Conservation (phyloP, 2,888 invertebrate species). For the Drosophila putrida region DNA sequence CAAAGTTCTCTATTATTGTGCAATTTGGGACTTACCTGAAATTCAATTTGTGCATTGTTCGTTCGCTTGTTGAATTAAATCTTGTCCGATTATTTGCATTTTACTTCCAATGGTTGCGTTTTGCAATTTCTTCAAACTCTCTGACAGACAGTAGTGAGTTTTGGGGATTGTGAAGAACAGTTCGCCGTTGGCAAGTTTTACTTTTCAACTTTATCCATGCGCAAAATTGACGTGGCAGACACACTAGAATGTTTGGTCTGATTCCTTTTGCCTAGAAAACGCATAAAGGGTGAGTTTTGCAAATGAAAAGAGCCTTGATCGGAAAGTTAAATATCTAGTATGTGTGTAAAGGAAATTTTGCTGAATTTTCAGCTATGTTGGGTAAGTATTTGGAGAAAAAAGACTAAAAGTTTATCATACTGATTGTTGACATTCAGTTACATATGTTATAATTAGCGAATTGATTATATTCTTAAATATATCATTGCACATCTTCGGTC, state of each 20-base stretch:
- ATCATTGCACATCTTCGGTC: constrained; percentile 12
- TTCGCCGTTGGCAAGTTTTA: constrained; percentile 48
- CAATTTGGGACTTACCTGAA: constrained; percentile 23
- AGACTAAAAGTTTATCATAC: too few species aligned
- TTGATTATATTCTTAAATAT: background rate
- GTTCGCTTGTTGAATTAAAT: background rate
- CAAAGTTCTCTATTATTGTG: constrained; percentile 2
- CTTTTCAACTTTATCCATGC: constrained; percentile 72
- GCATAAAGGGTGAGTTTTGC: background rate
- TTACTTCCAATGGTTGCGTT: constrained; percentile 63
- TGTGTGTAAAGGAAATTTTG: background rate
- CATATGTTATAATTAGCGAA: too few species aligned
- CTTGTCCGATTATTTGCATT: constrained; percentile 57
- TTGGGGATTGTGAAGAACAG: background rate
- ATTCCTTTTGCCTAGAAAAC: constrained; percentile 2
- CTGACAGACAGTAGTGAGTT: background rate
- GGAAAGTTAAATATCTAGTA: background rate
- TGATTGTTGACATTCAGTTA: too few species aligned
- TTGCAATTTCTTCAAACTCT: constrained; percentile 53
- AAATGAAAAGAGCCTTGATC: background rate
- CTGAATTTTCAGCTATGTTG: too few species aligned
- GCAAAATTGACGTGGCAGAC: constrained; percentile 59
- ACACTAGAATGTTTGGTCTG: constrained; percentile 1
- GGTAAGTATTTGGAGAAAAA: too few species aligned
- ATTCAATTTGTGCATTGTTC: constrained; percentile 24